A percentile compares a stretch with the other conserved stretches of the same genome.
These are phyloP conservation scores for Rhynchophorus ferrugineus DNA, from an alignment of 1,140 invertebrate species.

Conservation along the genomic window DNA sequence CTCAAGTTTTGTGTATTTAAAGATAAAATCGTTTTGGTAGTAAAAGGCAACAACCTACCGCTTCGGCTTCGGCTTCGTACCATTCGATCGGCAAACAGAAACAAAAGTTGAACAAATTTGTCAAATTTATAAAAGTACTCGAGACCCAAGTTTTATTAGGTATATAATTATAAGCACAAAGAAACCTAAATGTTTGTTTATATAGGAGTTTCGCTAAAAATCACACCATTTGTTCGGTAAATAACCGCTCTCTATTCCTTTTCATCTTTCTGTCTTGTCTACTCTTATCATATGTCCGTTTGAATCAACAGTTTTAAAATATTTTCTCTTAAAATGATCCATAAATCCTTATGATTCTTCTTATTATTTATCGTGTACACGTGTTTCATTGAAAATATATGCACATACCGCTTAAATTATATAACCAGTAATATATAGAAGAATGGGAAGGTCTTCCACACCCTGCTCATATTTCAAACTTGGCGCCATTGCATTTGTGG, in stretches of 20 bases:
- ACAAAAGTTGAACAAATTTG: conserved; percentile 18
- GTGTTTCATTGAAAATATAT: too few relatives aligned
- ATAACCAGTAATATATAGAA: too few relatives aligned
- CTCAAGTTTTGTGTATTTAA: conserved; percentile 6
- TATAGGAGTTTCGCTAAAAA: conserved; percentile 21
- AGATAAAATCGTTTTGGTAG: conserved; percentile 18
- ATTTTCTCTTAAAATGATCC: too few relatives aligned
- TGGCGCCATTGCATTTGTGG: too few relatives aligned
- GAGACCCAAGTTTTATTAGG: conserved; percentile 19
- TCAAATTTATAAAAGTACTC: conserved; percentile 21
- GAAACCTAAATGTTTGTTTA: conserved; percentile 20
- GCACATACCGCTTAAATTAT: too few relatives aligned
- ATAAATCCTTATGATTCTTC: too few relatives aligned
- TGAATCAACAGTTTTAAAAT: too few relatives aligned
- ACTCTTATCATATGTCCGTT: too few relatives aligned
- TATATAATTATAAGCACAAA: conserved; percentile 20
- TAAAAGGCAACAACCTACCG: conserved; percentile 12
- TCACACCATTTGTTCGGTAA: conserved; percentile 16
- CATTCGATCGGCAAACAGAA: conserved; percentile 17
- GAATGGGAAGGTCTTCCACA: too few relatives aligned
- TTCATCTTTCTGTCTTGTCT: neutral
- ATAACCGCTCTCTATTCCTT: conserved; percentile 13
- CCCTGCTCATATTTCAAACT: too few relatives aligned
- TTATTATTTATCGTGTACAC: too few relatives aligned
- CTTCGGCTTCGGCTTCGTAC: neutral